Conservation (phyloP, 2,113 vertebrate species). For the Parotia lawesii region DNA sequence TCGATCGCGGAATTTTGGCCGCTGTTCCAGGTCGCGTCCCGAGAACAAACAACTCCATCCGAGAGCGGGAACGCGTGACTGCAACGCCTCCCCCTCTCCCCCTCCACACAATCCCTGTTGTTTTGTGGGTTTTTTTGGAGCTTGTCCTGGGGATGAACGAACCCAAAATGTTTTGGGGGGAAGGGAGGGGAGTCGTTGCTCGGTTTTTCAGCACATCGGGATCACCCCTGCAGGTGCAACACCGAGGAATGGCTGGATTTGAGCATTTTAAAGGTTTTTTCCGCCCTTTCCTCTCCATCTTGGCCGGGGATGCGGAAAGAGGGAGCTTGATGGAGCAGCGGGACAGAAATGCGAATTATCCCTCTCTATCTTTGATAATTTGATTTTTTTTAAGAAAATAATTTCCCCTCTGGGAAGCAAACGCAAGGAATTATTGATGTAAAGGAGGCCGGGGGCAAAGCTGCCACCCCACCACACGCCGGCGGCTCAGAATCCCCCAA, state of each 20-base stretch:
- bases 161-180: background rate
- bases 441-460: rapidly evolving
- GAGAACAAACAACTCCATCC: background rate
- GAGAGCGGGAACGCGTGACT: background rate
- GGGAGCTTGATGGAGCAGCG: background rate
- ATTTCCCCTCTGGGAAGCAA: background rate
- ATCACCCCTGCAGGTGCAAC: no score
- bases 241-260: background rate
- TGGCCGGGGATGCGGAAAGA: no score
- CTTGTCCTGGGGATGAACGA: background rate
- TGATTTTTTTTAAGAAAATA: no score
- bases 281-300: background rate
- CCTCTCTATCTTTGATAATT: background rate
- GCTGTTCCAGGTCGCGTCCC: background rate
- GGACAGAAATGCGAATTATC: background rate
- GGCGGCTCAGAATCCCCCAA: no score
- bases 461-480: background rate
- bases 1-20: background rate
- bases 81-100: background rate
- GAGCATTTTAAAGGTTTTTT: no score
- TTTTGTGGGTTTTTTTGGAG: no score
- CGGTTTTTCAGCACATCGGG: background rate
- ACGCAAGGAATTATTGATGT: rapidly evolving
- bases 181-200: background rate
- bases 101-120: background rate